phyloP scores from a whole-genome alignment of 2,888 invertebrate species.

The Agapetus fuscipes region DNA sequence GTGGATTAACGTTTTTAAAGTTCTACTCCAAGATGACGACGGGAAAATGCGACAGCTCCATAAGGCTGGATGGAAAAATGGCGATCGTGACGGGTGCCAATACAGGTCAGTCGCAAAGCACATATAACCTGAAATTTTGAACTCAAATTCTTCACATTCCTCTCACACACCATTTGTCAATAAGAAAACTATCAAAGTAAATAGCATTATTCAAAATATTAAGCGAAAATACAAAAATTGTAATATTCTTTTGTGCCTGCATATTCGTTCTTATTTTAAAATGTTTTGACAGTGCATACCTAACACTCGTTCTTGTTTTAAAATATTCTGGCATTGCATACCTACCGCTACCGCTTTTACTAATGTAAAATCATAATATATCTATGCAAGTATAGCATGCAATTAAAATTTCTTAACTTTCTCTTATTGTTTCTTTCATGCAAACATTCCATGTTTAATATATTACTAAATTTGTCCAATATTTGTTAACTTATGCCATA shows the following conservation, averaged over 20 bases:
- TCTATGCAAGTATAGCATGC: too few species aligned
- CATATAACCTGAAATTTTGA: conserved; percentile 9
- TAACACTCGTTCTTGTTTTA: too few species aligned
- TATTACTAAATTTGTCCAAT: too few species aligned
- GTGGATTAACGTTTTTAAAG: conserved; percentile 7
- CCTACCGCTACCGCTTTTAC: too few species aligned
- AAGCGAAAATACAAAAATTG: background rate
- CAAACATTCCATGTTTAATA: too few species aligned
- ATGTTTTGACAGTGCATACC: too few species aligned
- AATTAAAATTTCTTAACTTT: too few species aligned
- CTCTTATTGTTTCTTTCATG: too few species aligned
- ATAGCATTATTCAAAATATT: background rate
- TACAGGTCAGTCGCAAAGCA: conserved; percentile 46
- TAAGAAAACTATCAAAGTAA: background rate
- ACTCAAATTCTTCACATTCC: background rate
- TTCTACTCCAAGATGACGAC: conserved; percentile 9
- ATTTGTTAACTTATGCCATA: background rate
- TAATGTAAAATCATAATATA: too few species aligned
- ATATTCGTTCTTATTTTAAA: too few species aligned
- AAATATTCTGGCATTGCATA: too few species aligned
- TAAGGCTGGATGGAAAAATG: conserved; percentile 71
- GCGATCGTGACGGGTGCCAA: conserved; percentile 84
- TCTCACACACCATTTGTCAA: background rate
- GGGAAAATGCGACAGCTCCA: conserved; percentile 6
- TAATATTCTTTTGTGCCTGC: too few species aligned